A percentile compares a stretch with the other conserved stretches of the same genome.
Evolutionary conservation across 2,797 vertebrate species (phyloP).

Genomic region (Bradypus variegatus): DNA sequence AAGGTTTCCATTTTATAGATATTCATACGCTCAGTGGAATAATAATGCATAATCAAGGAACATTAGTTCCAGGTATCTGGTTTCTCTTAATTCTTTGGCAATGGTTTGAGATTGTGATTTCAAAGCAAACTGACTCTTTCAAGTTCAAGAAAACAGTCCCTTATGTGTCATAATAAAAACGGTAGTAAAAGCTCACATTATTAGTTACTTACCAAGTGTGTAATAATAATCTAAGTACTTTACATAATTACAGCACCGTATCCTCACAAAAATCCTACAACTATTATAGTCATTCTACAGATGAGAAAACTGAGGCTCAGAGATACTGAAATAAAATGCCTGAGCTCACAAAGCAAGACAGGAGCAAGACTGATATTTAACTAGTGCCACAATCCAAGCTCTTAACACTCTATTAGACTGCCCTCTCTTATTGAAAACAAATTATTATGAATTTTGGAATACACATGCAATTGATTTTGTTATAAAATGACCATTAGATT

Average conservation of each 20-base stretch:
- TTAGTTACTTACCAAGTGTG: background rate
- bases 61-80: background rate
- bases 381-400: background rate
- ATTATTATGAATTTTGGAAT: background rate
- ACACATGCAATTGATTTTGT: background rate
- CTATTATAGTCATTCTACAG: background rate
- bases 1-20: no score
- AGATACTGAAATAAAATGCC: background rate
- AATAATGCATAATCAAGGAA: background rate
- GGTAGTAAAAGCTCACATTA: background rate
- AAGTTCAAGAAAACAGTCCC: background rate
- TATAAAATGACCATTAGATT: background rate
- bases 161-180: background rate
- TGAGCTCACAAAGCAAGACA: background rate
- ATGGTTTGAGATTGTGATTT: background rate
- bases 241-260: background rate
- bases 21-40: background rate
- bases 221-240: background rate
- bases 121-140: conserved; percentile 18
- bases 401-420: background rate
- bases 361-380: background rate
- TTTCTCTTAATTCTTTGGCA: background rate
- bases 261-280: background rate
- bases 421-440: background rate
- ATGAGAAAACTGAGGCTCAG: background rate